Percentiles rank a stretch among this genome's conserved stretches.
Conservation (phyloP, 92 coral and sea anemone genomes). For the Porites evermanni region DNA sequence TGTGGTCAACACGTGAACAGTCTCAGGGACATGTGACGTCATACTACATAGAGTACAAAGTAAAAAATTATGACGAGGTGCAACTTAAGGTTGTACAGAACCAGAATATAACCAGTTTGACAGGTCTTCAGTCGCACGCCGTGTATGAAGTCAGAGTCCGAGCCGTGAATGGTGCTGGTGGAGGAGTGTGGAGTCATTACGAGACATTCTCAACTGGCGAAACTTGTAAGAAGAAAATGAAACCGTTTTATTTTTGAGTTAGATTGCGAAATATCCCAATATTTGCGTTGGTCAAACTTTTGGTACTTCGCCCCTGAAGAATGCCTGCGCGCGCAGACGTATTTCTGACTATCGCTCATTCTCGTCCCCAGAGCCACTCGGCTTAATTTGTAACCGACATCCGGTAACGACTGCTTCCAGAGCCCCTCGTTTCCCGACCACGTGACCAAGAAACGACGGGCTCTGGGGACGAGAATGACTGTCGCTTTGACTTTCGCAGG, state of each 20-base stretch:
- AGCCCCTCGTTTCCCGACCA: too few species aligned
- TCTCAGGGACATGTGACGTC: conserved; percentile 9
- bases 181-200: conserved; percentile 42
- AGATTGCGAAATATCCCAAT: too few species aligned
- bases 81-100: conserved; percentile 41
- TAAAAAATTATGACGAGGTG: background rate
- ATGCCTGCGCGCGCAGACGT: too few species aligned
- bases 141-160: conserved; percentile 39
- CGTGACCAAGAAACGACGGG: too few species aligned
- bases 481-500: too few species aligned
- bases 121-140: conserved; percentile 33
- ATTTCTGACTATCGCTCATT: too few species aligned
- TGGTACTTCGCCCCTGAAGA: too few species aligned
- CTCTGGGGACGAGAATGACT: too few species aligned
- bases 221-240: conserved; percentile 25
- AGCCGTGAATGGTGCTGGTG: conserved; percentile 49
- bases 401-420: too few species aligned
- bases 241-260: background rate
- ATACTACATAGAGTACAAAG: conserved; percentile 44
- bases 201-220: conserved; percentile 38
- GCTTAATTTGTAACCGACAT: too few species aligned
- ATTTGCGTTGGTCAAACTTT: too few species aligned
- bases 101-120: conserved; percentile 41
- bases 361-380: too few species aligned
- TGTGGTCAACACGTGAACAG: conserved; percentile 21